phyloP scores from a whole-genome alignment of 2,797 vertebrate genomes.

The Ambastaia sidthimunki region DNA sequence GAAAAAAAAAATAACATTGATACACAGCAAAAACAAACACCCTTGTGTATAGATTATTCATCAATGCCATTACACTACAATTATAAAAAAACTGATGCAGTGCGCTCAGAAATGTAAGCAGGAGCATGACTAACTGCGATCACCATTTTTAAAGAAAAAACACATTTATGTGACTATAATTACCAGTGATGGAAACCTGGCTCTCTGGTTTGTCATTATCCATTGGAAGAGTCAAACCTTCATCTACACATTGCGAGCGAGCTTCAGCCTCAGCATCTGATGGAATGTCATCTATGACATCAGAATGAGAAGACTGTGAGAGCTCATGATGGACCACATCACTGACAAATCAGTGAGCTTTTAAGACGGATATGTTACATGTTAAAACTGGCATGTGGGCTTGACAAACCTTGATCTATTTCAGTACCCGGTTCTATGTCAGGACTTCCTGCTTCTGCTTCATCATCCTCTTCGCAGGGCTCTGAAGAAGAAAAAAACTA shows the following conservation, averaged over 20 bases:
- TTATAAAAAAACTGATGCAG: slow-evolving; percentile 7
- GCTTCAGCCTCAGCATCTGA: slow-evolving; percentile 90
- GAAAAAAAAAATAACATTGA: slow-evolving; percentile 34
- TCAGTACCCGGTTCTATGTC: slow-evolving; percentile 90
- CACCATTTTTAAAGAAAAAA: slow-evolving; percentile 13
- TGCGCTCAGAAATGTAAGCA: slow-evolving; percentile 4
- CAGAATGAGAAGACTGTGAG: slow-evolving; percentile 34
- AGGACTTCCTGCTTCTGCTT: slow-evolving; percentile 86
- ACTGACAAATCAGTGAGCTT: neutral
- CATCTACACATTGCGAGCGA: slow-evolving; percentile 68
- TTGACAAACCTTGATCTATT: slow-evolving; percentile 86
- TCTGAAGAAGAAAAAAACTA: slow-evolving; percentile 71
- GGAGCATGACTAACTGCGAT: slow-evolving; percentile 3
- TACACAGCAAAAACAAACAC: neutral
- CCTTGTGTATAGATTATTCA: slow-evolving; percentile 7
- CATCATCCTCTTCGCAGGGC: slow-evolving; percentile 78
- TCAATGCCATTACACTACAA: slow-evolving; percentile 1
- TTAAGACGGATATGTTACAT: neutral
- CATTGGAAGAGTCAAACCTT: slow-evolving; percentile 56
- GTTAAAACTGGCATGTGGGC: neutral
- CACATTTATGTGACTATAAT: slow-evolving; percentile 2
- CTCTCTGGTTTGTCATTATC: slow-evolving; percentile 70
- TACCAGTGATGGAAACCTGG: slow-evolving; percentile 74
- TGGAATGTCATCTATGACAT: slow-evolving; percentile 83
- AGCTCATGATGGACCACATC: neutral